Evolutionary conservation across 53 echinoderm and acorn worm genomes (phyloP), one percentile per base, ranked within the genome.

Genomic region (Arbacia lixula): DNA sequence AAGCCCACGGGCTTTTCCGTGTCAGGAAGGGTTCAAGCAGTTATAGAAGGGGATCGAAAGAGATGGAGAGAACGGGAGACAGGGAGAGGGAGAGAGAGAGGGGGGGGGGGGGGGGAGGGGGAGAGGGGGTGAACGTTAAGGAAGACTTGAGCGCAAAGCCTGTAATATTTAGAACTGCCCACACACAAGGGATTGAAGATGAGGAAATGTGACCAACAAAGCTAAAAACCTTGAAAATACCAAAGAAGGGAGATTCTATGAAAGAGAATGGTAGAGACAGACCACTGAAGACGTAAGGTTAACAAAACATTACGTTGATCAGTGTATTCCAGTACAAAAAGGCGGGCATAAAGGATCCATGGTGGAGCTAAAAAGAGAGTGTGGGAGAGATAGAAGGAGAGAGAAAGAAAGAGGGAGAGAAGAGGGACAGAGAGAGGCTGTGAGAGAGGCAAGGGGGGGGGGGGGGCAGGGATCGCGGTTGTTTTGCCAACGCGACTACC

Each of bases 1-100:
- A 58, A 57, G 78, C 78, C 78, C 38, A 58, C 78, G 78, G 78
- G 78, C 78, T 77, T 58, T 77, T 51, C 57, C 78, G 78, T 74
- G 74, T 53, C 53, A 74, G 25, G 53, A 53, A 74, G 29, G 74
- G 74, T 74, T 51, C 74, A 42, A 26, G 3, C 31, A 34, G 74
- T 43, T 20, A 52, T 50, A 53, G n/a, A 9, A 33, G 26, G 51
- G 9, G 31, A 5, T 17, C 6, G 73, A 32, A 29, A 12, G 71
- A 39, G 39, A 25, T 5, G 17, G 33, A 14, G 42, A 26, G 50
- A 71, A 24, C 6, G 28, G 29, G 29, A 43, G 5, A 16, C 1
- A 16, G 19, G 12, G 50, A 12, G 6, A 29, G 50, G 17, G 71
- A 49, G 71, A 27, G 28, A 29, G 40, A 41, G 46, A 10, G 28